A percentile compares a stretch with the other conserved stretches of the same genome.
Evolutionary conservation across 1,140 invertebrate genomes (phyloP).

Genomic region (Anastrepha obliqua): DNA sequence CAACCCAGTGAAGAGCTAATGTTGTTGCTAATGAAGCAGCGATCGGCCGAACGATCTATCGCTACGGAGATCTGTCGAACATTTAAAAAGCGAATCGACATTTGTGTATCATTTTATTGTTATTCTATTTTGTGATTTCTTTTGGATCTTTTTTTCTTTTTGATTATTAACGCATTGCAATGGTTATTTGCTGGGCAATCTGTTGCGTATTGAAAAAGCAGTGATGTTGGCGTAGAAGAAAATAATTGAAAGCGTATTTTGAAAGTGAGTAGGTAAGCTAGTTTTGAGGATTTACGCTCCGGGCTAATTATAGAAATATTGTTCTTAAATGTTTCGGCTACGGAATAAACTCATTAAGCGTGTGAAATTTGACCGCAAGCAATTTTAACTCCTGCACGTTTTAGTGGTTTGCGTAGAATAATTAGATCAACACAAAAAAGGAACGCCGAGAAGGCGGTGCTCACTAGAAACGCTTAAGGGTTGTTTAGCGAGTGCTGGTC

Average conservation of each 20-base stretch:
- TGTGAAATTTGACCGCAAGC: constrained; percentile 27
- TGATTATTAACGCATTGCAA: neutral
- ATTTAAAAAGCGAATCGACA: constrained; percentile 12
- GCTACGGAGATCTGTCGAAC: neutral
- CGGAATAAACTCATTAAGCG: constrained; percentile 27
- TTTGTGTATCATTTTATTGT: constrained; percentile 2
- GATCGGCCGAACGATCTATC: neutral
- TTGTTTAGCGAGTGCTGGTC: neutral
- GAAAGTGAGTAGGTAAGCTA: neutral
- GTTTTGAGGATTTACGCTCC: constrained; percentile 7
- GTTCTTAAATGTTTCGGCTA: neutral
- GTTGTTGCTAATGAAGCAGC: neutral
- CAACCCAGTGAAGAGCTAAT: neutral
- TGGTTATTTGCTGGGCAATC: neutral
- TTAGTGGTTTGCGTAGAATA: neutral
- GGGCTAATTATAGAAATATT: neutral
- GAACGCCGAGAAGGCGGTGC: neutral
- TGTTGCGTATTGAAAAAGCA: neutral
- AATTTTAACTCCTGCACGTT: neutral
- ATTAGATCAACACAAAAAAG: neutral
- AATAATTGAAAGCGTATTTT: neutral
- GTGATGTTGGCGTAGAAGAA: neutral
- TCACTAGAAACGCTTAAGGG: neutral
- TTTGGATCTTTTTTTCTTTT: neutral
- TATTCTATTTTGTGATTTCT: neutral